These are phyloP conservation scores for Lysandra bellargus DNA, from an alignment of 2,888 invertebrate genomes.

Conservation along the genomic window DNA sequence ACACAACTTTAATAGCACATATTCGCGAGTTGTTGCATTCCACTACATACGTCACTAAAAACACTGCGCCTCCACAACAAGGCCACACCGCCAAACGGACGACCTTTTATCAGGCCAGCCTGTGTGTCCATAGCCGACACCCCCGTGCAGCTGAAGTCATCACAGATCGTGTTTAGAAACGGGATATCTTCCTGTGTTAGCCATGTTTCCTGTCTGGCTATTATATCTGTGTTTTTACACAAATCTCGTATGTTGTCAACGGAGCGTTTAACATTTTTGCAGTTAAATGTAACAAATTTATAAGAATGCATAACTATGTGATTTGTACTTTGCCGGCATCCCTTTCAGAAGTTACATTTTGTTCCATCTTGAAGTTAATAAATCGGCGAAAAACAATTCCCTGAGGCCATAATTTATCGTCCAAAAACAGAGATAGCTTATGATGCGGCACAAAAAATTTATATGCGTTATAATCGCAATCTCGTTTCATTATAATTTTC, in stretches of 20 bases:
- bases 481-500: constrained; percentile 30
- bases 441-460: constrained; percentile 37
- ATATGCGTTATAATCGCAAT: constrained; percentile 36
- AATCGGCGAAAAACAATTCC: constrained; percentile 6
- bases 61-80: constrained; percentile 35
- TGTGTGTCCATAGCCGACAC: constrained; percentile 34
- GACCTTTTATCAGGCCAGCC: constrained; percentile 29
- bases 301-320: not conserved
- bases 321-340: not conserved
- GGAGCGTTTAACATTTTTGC: constrained; percentile 35
- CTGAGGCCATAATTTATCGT: constrained; percentile 10
- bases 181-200: constrained; percentile 34
- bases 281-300: constrained; percentile 37
- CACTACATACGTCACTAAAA: constrained; percentile 32
- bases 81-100: constrained; percentile 36
- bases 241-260: constrained; percentile 32
- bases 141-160: constrained; percentile 28
- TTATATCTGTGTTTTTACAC: constrained; percentile 32
- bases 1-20: constrained; percentile 25
- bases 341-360: not conserved
- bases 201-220: constrained; percentile 37
- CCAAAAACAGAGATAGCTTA: constrained; percentile 30
- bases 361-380: constrained; percentile 2
- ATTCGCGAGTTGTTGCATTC: constrained; percentile 33
- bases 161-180: constrained; percentile 26